phyloP scores from a whole-genome alignment of 2,113 vertebrate genomes.

The Struthio camelus region DNA sequence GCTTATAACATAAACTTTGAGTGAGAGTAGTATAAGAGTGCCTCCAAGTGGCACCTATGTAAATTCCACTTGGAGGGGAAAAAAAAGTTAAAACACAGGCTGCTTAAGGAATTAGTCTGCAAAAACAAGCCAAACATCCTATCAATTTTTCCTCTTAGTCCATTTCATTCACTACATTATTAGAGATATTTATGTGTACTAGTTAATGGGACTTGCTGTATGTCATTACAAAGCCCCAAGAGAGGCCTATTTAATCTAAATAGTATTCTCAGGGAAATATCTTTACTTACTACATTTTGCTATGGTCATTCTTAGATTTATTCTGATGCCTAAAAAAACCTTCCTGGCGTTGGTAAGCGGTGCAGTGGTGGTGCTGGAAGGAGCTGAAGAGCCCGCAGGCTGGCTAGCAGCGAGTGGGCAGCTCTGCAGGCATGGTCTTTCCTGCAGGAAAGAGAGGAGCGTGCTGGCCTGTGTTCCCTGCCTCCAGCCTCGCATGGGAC shows the following conservation, averaged over 20 bases:
- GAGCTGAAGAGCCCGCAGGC: background rate
- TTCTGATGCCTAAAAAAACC: background rate
- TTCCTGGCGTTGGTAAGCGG: background rate
- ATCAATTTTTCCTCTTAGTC: background rate
- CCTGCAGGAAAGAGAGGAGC: background rate
- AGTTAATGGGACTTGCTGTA: background rate
- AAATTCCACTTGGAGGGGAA: conserved; percentile 54
- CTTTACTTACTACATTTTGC: background rate
- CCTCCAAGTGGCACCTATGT: conserved; percentile 80
- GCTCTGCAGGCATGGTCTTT: background rate
- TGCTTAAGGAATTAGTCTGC: background rate
- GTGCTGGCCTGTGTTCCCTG: background rate
- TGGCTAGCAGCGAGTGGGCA: background rate
- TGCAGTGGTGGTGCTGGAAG: background rate
- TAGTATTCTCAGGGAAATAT: background rate
- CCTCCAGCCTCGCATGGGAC: background rate
- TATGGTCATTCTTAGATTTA: background rate
- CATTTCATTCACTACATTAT: background rate
- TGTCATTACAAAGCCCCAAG: background rate
- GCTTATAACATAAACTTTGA: background rate
- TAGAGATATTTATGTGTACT: background rate
- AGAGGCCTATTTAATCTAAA: background rate
- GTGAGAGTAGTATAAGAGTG: conserved; percentile 75
- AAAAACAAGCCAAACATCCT: background rate
- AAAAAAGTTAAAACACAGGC: conserved; percentile 27